Percentiles rank a stretch among this genome's conserved stretches.
phyloP scores from a whole-genome alignment of 2,888 invertebrate species.

The Caenorhabditis wallacei region DNA sequence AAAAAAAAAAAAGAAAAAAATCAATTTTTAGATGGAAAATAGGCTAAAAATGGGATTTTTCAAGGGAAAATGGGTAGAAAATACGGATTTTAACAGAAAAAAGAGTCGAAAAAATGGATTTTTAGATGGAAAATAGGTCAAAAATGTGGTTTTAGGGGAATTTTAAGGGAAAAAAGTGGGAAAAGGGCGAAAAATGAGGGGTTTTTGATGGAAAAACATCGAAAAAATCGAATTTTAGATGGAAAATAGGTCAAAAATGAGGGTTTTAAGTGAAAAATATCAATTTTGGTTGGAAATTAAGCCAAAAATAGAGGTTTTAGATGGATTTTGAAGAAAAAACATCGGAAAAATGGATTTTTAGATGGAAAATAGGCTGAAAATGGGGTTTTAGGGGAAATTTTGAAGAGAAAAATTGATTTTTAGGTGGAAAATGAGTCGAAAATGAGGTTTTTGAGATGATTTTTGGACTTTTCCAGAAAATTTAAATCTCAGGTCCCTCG shows the following conservation, averaged over 20 bases:
- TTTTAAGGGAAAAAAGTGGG: not conserved
- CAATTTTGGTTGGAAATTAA: not conserved
- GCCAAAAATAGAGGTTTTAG: not conserved
- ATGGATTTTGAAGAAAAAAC: too few species aligned
- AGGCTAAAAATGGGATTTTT: not conserved
- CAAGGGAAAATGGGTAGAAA: not conserved
- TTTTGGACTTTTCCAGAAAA: too few species aligned
- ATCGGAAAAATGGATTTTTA: too few species aligned
- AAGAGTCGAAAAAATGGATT: not conserved
- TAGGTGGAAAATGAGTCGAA: not conserved
- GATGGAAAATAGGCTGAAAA: not conserved
- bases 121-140: not conserved
- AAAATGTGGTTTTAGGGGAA: not conserved
- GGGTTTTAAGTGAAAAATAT: not conserved
- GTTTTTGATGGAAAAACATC: too few species aligned
- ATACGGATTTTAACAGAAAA: not conserved
- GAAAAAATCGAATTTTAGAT: too few species aligned
- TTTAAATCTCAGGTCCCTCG: slow-evolving; percentile 81
- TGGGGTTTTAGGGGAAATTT: not conserved
- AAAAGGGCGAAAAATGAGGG: not conserved
- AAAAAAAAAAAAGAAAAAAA: too few species aligned
- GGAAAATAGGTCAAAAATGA: not conserved
- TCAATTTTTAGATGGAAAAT: not conserved
- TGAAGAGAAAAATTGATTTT: slow-evolving; percentile 1
- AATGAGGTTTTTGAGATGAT: not conserved